Evolutionary conservation across 2,797 vertebrate species (phyloP).

Genomic region (Vespertilio murinus): DNA sequence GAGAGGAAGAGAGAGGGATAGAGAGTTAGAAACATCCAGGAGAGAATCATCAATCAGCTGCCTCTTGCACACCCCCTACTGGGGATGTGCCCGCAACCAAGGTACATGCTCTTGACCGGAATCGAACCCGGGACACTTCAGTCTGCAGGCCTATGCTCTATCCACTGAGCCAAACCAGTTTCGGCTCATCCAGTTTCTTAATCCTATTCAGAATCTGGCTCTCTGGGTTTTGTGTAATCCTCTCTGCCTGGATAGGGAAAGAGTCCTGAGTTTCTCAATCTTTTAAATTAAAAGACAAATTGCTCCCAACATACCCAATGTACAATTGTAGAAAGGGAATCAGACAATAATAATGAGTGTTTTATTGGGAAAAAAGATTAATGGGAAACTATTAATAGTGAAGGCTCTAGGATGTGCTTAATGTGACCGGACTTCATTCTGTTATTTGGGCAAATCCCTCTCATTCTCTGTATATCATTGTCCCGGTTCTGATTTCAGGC

Average conservation of each 20-base stretch:
- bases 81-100: too few relatives aligned
- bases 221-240: not conserved
- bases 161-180: too few relatives aligned
- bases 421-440: not conserved
- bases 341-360: not conserved
- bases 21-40: too few relatives aligned
- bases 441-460: not conserved
- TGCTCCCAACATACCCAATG: not conserved
- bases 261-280: not conserved
- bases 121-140: too few relatives aligned
- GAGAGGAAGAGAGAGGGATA: too few relatives aligned
- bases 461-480: not conserved
- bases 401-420: not conserved
- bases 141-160: too few relatives aligned
- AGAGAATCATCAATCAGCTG: too few relatives aligned
- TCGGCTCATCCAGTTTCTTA: too few relatives aligned
- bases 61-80: too few relatives aligned
- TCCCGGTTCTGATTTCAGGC: not conserved
- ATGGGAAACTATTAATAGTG: not conserved
- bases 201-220: not conserved
- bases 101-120: too few relatives aligned
- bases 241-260: not conserved
- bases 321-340: not conserved
- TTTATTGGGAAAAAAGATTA: not conserved
- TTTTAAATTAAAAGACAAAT: not conserved